Evolutionary conservation across 2,888 invertebrate genomes (phyloP).

Genomic region (Tinea pellionella): DNA sequence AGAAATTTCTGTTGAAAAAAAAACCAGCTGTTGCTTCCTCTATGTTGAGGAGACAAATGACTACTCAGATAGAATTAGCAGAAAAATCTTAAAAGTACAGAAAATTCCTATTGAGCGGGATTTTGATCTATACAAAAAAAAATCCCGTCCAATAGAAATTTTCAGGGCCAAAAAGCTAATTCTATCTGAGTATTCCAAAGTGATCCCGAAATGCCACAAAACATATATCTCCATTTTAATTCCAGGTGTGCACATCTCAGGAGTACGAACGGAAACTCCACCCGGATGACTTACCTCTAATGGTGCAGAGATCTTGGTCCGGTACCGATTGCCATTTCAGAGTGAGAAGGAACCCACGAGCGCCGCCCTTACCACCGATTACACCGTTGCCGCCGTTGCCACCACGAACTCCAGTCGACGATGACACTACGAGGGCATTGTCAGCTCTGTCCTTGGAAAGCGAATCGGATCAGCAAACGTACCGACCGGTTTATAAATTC

Average conservation of each 20-base stretch:
- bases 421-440: constrained; percentile 48
- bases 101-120: no score
- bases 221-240: constrained; percentile 14
- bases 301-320: constrained; percentile 82
- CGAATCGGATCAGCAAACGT: constrained; percentile 47
- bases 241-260: constrained; percentile 77
- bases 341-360: constrained; percentile 84
- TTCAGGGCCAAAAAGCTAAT: no score
- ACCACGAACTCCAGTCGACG: constrained; percentile 36
- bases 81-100: no score
- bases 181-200: no score
- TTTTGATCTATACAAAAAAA: no score
- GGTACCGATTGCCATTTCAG: constrained; percentile 83
- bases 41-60: no score
- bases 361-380: constrained; percentile 80
- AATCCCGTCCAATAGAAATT: no score
- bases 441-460: constrained; percentile 58
- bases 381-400: no score
- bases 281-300: constrained; percentile 85
- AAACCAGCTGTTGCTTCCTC: no score
- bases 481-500: constrained; percentile 62
- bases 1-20: no score
- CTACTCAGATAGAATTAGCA: no score
- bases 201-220: no score
- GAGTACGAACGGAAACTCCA: constrained; percentile 90